Evolutionary conservation across 2,888 invertebrate genomes (phyloP).

Genomic region (Chrysolina oricalcia): DNA sequence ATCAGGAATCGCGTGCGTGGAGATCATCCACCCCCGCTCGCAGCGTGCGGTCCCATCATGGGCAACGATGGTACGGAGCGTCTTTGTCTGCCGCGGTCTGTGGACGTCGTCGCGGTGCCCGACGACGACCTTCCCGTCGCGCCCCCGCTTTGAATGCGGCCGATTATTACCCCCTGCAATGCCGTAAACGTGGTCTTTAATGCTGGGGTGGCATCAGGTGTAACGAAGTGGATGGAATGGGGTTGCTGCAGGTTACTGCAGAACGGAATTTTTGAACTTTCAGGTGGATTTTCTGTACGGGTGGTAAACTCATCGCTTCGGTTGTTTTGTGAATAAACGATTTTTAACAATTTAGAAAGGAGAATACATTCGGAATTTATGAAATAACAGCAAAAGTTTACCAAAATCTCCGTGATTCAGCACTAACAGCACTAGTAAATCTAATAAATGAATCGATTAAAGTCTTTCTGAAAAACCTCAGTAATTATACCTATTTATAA

Average conservation of each 20-base stretch:
- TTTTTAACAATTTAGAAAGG: no score
- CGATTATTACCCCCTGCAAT: neutral
- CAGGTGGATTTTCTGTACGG: no score
- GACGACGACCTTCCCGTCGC: neutral
- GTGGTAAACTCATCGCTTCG: no score
- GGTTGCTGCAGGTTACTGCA: neutral
- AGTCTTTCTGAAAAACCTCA: no score
- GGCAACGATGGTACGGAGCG: neutral
- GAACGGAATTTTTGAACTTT: neutral
- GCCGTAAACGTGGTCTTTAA: constrained; percentile 13
- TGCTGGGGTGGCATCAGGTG: neutral
- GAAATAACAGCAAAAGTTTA: no score
- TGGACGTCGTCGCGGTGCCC: constrained; percentile 10
- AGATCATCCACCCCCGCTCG: neutral
- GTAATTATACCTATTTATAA: no score
- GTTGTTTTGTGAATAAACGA: no score
- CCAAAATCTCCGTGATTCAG: no score
- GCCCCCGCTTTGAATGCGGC: neutral
- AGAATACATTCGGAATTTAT: no score
- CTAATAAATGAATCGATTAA: no score
- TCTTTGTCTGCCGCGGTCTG: neutral
- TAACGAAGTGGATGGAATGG: neutral
- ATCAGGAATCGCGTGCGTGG: constrained; percentile 10
- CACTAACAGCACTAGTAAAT: no score
- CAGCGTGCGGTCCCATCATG: neutral